Conservation (phyloP, 2,797 vertebrate species). For the Tapirus indicus region DNA sequence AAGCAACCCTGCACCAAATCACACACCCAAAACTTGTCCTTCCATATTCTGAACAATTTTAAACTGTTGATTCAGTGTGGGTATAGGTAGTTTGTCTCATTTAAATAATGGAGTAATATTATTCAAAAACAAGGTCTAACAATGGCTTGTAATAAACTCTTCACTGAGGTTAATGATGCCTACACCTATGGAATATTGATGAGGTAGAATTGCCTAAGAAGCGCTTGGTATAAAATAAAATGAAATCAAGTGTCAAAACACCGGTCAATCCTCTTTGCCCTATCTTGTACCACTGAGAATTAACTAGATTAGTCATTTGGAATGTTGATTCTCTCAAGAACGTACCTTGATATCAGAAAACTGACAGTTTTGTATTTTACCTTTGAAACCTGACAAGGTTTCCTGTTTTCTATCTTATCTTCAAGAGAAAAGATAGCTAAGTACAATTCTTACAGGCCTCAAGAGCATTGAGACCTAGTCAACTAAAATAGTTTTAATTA, state of each 20-base stretch:
- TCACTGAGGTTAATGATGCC: not conserved
- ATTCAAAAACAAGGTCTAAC: slow-evolving; percentile 74
- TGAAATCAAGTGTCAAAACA: slow-evolving; percentile 50
- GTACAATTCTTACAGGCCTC: not conserved
- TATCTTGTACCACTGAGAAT: not conserved
- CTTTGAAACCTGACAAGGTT: slow-evolving; percentile 26
- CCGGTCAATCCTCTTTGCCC: not conserved
- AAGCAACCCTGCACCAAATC: not conserved
- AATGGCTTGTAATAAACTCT: slow-evolving; percentile 65
- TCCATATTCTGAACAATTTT: not conserved
- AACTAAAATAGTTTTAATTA: slow-evolving; percentile 49
- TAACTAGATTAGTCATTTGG: not conserved
- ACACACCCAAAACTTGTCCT: not conserved
- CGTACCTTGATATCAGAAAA: slow-evolving; percentile 19
- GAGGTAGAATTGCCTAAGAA: slow-evolving; percentile 43
- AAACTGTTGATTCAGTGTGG: not conserved
- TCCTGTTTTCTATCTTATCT: not conserved
- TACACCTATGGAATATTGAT: not conserved
- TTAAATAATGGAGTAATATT: slow-evolving; percentile 68
- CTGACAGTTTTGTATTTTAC: not conserved
- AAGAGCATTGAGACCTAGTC: accelerated
- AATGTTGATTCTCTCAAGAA: slow-evolving; percentile 6
- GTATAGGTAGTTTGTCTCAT: slow-evolving; percentile 51
- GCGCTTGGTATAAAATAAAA: slow-evolving; percentile 59
- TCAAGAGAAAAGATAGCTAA: not conserved